phyloP scores from a whole-genome alignment of 1,140 invertebrate genomes.

The Drosophila lini region DNA sequence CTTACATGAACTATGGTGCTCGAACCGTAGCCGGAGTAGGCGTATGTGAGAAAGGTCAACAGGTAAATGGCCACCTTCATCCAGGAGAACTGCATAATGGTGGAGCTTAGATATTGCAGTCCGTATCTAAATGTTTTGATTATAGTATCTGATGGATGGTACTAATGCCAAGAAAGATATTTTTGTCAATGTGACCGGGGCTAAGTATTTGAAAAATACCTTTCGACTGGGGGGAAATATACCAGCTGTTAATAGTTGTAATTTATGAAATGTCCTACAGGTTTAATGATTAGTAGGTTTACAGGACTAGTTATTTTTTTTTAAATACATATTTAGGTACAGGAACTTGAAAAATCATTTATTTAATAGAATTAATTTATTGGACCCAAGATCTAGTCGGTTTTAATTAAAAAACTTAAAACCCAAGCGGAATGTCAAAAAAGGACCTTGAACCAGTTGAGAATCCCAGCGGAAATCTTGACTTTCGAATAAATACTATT shows the following conservation, averaged over 20 bases:
- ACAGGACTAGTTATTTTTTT: neutral
- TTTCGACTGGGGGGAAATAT: neutral
- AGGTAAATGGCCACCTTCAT: slow-evolving; percentile 90
- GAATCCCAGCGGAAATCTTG: neutral
- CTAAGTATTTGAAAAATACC: neutral
- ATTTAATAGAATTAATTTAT: neutral
- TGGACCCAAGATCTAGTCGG: no score
- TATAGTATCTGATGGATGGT: slow-evolving; percentile 4
- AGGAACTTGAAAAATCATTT: neutral
- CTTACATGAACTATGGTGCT: slow-evolving; percentile 87
- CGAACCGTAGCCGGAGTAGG: slow-evolving; percentile 92
- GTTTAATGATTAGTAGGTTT: neutral
- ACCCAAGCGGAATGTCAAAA: neutral
- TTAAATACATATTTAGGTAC: neutral
- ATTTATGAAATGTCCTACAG: neutral
- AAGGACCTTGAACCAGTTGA: neutral
- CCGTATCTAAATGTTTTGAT: slow-evolving; percentile 3
- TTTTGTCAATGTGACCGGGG: slow-evolving; percentile 4
- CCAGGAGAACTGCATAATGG: slow-evolving; percentile 89
- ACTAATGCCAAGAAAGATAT: slow-evolving; percentile 10
- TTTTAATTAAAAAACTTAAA: neutral
- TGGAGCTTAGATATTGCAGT: neutral
- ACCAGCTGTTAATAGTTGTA: neutral
- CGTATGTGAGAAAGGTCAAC: slow-evolving; percentile 91
- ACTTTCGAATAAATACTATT: neutral